phyloP scores from a whole-genome alignment of 2,113 vertebrate species.

The Pteruthius melanotis region DNA sequence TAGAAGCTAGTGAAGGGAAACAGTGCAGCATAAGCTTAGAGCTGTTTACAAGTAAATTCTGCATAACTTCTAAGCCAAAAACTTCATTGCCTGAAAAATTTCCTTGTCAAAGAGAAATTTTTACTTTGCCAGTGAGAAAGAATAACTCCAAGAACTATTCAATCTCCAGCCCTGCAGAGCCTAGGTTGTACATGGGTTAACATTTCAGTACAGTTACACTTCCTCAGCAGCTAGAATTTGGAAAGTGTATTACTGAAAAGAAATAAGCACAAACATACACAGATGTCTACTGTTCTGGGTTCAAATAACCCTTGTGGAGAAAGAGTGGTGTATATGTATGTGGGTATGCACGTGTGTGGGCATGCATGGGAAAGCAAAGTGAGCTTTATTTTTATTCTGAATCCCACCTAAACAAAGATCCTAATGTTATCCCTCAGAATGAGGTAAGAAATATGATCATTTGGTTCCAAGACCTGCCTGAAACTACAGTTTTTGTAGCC shows the following conservation, averaged over 20 bases:
- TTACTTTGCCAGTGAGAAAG: slow-evolving; percentile 29
- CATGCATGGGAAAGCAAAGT: slow-evolving; percentile 29
- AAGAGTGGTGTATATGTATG: neutral
- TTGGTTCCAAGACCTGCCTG: slow-evolving; percentile 1
- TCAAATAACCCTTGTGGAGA: slow-evolving; percentile 40
- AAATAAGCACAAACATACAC: slow-evolving; percentile 12
- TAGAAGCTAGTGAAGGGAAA: neutral
- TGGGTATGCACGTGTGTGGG: slow-evolving; percentile 15
- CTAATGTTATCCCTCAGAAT: slow-evolving; percentile 62
- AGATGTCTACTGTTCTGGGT: slow-evolving; percentile 6
- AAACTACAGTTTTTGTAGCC: slow-evolving; percentile 45
- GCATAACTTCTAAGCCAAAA: neutral
- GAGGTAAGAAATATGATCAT: slow-evolving; percentile 52
- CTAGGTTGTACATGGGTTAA: neutral
- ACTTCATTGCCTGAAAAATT: neutral
- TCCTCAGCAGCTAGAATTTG: neutral
- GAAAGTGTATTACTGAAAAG: slow-evolving; percentile 42
- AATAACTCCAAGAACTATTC: slow-evolving; percentile 49
- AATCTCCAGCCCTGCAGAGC: neutral
- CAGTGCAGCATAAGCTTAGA: neutral
- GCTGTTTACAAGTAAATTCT: slow-evolving; percentile 15
- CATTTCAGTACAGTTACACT: slow-evolving; percentile 29
- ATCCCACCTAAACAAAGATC: slow-evolving; percentile 70
- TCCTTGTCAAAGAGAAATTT: slow-evolving; percentile 8
- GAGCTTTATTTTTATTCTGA: slow-evolving; percentile 36